Evolutionary conservation across 2,113 vertebrate genomes (phyloP).

Genomic region (Diphyllodes magnificus): DNA sequence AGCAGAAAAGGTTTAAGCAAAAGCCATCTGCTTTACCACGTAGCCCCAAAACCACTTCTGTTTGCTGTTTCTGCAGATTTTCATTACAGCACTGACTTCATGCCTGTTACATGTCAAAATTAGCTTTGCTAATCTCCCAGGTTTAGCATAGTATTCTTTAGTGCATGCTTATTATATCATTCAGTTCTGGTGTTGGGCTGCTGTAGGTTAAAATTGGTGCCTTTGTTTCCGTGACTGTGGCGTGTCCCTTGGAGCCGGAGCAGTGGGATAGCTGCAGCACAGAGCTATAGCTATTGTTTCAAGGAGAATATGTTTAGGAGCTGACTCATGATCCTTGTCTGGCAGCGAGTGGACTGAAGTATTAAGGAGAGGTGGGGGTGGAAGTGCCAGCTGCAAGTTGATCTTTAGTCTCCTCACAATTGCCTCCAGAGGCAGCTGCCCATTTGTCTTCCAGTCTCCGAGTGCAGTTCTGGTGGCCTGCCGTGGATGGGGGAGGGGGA

Average conservation of each 20-base stretch:
- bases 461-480: not conserved
- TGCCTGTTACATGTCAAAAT: not conserved
- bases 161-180: not conserved
- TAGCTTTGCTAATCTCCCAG: not conserved
- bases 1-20: not conserved
- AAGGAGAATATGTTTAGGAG: constrained; percentile 41
- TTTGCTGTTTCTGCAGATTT: not conserved
- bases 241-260: not conserved
- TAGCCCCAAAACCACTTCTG: not conserved
- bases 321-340: constrained; percentile 62
- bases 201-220: not conserved
- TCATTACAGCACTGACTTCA: not conserved
- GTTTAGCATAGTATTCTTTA: not conserved
- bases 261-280: not conserved
- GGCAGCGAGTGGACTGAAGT: constrained; percentile 47
- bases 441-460: constrained; percentile 37
- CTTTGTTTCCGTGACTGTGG: not conserved
- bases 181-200: not conserved
- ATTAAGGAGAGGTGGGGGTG: constrained; percentile 26
- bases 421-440: constrained; percentile 50
- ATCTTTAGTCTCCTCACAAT: constrained; percentile 60
- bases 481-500: not conserved
- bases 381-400: constrained; percentile 49
- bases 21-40: not conserved
- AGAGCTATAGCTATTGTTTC: constrained; percentile 20